Evolutionary conservation across 2,797 vertebrate species (phyloP).

Genomic region (Tragelaphus oryx): DNA sequence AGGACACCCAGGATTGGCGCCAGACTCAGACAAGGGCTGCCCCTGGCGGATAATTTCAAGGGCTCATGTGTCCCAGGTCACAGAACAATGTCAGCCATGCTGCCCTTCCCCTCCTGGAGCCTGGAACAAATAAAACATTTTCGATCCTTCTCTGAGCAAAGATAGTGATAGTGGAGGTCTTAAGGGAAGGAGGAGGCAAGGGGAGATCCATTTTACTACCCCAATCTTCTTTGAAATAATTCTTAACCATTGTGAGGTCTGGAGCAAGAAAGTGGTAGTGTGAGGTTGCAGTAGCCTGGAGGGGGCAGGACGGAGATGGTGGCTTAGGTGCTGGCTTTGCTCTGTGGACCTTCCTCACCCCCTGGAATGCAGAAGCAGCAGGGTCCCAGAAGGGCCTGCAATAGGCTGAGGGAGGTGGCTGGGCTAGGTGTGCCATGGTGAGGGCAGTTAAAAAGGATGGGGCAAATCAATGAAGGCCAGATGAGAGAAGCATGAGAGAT

Average conservation of each 20-base stretch:
- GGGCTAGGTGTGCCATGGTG: neutral
- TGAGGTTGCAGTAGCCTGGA: neutral
- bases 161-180: neutral
- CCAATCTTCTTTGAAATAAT: neutral
- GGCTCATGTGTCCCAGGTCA: neutral
- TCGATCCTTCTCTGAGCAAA: neutral
- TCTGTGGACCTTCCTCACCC: neutral
- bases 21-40: neutral
- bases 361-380: neutral
- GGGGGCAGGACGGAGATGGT: neutral
- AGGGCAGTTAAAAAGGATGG: neutral
- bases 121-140: neutral
- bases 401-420: neutral
- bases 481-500: neutral
- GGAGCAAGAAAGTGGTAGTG: neutral
- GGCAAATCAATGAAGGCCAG: neutral
- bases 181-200: neutral
- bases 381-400: neutral
- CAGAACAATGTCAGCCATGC: neutral
- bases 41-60: neutral
- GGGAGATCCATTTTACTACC: neutral
- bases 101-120: neutral
- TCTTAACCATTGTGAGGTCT: neutral
- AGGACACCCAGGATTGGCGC: neutral
- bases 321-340: neutral